Percentiles rank a stretch among this genome's conserved stretches.
These are phyloP conservation scores for Microvelia longipes DNA, from an alignment of 1,140 invertebrate species.

Conservation along the genomic window DNA sequence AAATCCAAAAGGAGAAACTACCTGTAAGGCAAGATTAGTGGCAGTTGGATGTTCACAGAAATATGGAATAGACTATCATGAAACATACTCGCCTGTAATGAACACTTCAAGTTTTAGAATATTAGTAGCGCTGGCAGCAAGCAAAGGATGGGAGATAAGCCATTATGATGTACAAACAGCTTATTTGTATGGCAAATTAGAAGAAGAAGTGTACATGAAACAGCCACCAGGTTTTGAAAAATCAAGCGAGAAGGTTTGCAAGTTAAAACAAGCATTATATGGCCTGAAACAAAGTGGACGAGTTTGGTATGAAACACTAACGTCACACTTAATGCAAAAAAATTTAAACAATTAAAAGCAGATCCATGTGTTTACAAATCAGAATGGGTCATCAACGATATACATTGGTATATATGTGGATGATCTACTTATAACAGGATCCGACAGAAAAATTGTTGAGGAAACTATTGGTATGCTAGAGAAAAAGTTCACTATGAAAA, in stretches of 20 bases:
- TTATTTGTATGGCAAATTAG: neutral
- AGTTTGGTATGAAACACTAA: neutral
- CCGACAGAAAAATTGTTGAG: neutral
- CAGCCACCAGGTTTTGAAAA: neutral
- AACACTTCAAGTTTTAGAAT: neutral
- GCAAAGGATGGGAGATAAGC: neutral
- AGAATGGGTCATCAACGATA: neutral
- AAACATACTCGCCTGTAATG: neutral
- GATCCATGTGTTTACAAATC: neutral
- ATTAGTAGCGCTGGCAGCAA: neutral
- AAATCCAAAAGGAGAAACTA: neutral
- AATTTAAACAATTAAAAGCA: neutral
- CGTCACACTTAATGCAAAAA: neutral
- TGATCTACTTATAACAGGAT: neutral
- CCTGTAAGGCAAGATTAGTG: neutral
- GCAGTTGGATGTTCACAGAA: neutral
- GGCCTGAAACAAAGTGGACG: neutral
- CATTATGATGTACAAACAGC: neutral
- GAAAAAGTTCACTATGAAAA: neutral
- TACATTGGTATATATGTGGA: neutral
- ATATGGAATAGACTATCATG: no score
- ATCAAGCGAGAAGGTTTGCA: neutral
- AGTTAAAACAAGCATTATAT: neutral
- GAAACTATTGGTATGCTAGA: neutral
- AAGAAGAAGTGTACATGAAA: neutral